These are phyloP conservation scores for Diorhabda sublineata DNA, from an alignment of 1,140 invertebrate genomes.

Conservation along the genomic window DNA sequence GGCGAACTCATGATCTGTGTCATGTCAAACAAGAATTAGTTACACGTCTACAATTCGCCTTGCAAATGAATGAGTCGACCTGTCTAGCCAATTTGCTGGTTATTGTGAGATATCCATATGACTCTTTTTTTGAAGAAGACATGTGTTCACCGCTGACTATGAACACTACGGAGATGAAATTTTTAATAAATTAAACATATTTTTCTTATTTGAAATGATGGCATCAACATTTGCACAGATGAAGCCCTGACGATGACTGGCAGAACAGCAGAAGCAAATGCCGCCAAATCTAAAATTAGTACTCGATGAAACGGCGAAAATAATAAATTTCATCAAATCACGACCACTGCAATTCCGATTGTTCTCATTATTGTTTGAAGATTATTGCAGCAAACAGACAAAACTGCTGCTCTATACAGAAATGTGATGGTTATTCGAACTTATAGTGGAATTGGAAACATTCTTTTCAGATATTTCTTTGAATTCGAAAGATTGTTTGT, in stretches of 20 bases:
- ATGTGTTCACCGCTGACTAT: conserved; percentile 25
- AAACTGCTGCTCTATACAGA: conserved; percentile 29
- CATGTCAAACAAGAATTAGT: not conserved
- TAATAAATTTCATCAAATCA: conserved; percentile 7
- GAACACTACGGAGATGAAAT: conserved; percentile 24
- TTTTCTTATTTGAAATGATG: conserved; percentile 36
- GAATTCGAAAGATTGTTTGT: conserved; percentile 19
- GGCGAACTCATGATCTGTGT: not conserved
- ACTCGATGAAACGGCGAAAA: conserved; percentile 22
- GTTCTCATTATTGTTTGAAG: conserved; percentile 27
- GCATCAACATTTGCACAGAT: conserved; percentile 46
- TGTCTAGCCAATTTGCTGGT: conserved; percentile 27
- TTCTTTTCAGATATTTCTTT: conserved; percentile 26
- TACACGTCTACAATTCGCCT: conserved; percentile 21
- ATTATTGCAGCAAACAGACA: conserved; percentile 30
- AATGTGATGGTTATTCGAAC: conserved; percentile 17
- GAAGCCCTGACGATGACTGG: conserved; percentile 45
- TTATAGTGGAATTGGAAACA: conserved; percentile 28
- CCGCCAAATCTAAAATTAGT: conserved; percentile 25
- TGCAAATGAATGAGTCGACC: conserved; percentile 24
- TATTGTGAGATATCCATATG: conserved; percentile 28
- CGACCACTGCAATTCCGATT: conserved; percentile 25
- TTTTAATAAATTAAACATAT: conserved; percentile 38
- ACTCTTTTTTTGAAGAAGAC: conserved; percentile 26
- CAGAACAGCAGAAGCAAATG: conserved; percentile 37